A percentile compares a stretch with the other conserved stretches of the same genome.
Conservation (phyloP, 2,888 invertebrate genomes). For the Ametastegia equiseti region DNA sequence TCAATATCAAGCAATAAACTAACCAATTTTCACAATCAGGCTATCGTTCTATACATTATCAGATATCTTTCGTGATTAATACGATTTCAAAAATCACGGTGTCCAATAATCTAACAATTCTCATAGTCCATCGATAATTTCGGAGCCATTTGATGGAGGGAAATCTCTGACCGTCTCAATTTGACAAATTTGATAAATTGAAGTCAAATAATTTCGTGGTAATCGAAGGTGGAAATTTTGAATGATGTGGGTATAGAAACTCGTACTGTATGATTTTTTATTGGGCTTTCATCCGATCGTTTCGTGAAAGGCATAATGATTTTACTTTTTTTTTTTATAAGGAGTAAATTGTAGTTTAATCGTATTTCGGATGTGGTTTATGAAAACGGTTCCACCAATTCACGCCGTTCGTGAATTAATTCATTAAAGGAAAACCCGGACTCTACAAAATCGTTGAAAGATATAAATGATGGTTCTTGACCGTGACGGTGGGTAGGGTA, state of each 20-base stretch:
- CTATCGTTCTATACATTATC: too few species aligned
- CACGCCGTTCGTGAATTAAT: constrained; percentile 22
- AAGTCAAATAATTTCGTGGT: too few species aligned
- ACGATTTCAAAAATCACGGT: too few species aligned
- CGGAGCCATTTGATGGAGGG: too few species aligned
- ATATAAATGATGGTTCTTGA: constrained; percentile 18
- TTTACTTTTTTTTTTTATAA: not conserved
- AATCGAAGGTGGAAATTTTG: too few species aligned
- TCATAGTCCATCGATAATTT: too few species aligned
- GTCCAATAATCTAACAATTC: too few species aligned
- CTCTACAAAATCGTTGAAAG: not conserved
- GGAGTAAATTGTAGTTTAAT: not conserved
- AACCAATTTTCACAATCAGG: not conserved
- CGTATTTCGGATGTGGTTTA: not conserved
- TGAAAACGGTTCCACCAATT: not conserved
- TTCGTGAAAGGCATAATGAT: not conserved
- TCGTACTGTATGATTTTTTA: not conserved
- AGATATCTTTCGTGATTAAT: too few species aligned
- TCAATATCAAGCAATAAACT: not conserved
- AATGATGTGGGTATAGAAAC: not conserved
- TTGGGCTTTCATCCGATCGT: not conserved
- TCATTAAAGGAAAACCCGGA: constrained; percentile 9
- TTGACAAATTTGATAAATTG: too few species aligned
- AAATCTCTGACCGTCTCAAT: too few species aligned
- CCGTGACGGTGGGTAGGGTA: not conserved